Evolutionary conservation across 2,888 invertebrate species (phyloP).

Genomic region (Mechanitis messenoides): DNA sequence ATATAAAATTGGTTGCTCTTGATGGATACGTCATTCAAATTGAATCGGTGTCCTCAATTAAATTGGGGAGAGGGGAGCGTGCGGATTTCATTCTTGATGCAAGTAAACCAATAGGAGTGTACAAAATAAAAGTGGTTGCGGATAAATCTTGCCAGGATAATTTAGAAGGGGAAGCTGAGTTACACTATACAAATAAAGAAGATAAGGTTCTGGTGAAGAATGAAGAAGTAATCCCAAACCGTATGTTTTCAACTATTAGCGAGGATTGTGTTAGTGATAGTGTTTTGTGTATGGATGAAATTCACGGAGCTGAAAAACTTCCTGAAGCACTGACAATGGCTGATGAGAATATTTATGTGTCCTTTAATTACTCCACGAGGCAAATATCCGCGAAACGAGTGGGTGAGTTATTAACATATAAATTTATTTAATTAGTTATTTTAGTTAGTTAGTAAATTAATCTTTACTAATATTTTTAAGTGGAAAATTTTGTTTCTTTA

Average conservation of each 20-base stretch:
- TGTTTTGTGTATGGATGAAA: slow-evolving; percentile 77
- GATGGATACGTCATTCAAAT: slow-evolving; percentile 82
- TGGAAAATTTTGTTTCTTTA: too few species aligned
- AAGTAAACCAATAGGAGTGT: slow-evolving; percentile 72
- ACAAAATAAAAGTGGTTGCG: slow-evolving; percentile 77
- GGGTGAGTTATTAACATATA: slow-evolving; percentile 48
- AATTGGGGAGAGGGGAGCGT: slow-evolving; percentile 83
- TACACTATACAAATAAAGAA: slow-evolving; percentile 58
- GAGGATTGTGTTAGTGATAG: slow-evolving; percentile 63
- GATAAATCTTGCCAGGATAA: slow-evolving; percentile 68
- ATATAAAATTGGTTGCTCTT: slow-evolving; percentile 79
- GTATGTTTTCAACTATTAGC: slow-evolving; percentile 62
- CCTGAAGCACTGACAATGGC: slow-evolving; percentile 67
- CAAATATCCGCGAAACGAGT: slow-evolving; percentile 65
- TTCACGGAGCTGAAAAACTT: slow-evolving; percentile 72
- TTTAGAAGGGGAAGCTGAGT: slow-evolving; percentile 71
- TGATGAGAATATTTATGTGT: slow-evolving; percentile 79
- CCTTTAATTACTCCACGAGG: slow-evolving; percentile 79
- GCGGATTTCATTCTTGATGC: slow-evolving; percentile 84
- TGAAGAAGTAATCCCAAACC: slow-evolving; percentile 42
- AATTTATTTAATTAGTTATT: slow-evolving; percentile 4
- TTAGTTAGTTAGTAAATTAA: too few species aligned
- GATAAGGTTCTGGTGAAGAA: slow-evolving; percentile 55
- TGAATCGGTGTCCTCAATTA: slow-evolving; percentile 74
- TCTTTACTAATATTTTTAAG: too few species aligned